These are phyloP conservation scores for Hafferia zeledoni DNA, from an alignment of 2,797 vertebrate species.

Conservation along the genomic window DNA sequence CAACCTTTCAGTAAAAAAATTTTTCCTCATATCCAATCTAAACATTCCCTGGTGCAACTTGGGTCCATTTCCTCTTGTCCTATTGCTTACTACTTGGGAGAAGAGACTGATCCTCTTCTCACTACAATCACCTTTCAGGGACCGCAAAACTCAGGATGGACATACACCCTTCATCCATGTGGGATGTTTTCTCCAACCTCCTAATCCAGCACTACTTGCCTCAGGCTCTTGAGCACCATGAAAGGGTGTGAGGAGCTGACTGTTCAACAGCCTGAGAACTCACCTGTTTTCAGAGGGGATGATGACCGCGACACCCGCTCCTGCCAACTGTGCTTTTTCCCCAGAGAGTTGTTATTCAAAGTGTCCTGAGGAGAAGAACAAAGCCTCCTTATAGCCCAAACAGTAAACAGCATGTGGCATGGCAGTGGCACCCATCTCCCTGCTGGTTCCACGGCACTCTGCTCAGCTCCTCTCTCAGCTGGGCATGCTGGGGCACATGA, in stretches of 20 bases:
- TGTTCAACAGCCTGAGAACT: conserved; percentile 44
- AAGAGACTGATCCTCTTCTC: not conserved
- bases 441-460: not conserved
- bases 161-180: not conserved
- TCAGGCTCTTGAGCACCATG: not conserved
- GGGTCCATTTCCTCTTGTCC: not conserved
- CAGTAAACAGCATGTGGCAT: conserved; percentile 68
- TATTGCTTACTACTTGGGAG: not conserved
- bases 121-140: not conserved
- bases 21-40: not conserved
- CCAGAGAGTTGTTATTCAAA: conserved; percentile 96
- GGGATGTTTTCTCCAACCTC: not conserved
- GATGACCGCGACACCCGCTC: conserved; percentile 93
- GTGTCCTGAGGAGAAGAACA: conserved; percentile 87
- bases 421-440: not conserved
- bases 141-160: not conserved
- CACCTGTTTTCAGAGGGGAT: conserved; percentile 94
- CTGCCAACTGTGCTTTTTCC: conserved; percentile 99
- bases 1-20: not conserved
- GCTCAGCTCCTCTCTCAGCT: not conserved
- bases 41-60: not conserved
- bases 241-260: not conserved
- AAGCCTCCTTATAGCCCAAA: conserved; percentile 67
- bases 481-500: not conserved
- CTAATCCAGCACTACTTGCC: not conserved